phyloP scores from a whole-genome alignment of 2,888 invertebrate genomes.

The Lycia hirtaria region DNA sequence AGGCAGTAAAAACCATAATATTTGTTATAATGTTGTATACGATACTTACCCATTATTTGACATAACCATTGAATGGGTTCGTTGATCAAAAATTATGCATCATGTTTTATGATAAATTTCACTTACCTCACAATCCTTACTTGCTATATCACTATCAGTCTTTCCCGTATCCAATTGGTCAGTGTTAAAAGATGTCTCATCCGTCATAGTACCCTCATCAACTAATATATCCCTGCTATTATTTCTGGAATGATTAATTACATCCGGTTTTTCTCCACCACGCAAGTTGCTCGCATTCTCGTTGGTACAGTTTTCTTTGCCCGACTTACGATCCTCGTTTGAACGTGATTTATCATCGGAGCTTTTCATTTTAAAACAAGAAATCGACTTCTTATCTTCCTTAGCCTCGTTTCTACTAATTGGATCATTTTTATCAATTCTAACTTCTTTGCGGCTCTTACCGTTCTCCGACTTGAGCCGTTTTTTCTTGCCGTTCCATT shows the following conservation, averaged over 20 bases:
- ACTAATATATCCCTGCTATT: constrained; percentile 66
- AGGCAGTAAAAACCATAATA: too few species aligned
- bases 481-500: constrained; percentile 81
- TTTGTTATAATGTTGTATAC: too few species aligned
- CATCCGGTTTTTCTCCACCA: constrained; percentile 68
- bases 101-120: not conserved
- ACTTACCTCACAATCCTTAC: constrained; percentile 69
- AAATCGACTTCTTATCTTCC: constrained; percentile 76
- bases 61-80: not conserved
- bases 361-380: constrained; percentile 81
- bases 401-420: constrained; percentile 70
- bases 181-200: constrained; percentile 56
- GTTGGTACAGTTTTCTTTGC: constrained; percentile 75
- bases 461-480: constrained; percentile 67
- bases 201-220: constrained; percentile 70
- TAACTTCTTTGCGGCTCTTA: constrained; percentile 57
- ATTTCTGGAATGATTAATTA: constrained; percentile 74
- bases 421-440: constrained; percentile 66
- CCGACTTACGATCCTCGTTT: constrained; percentile 69
- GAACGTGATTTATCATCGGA: constrained; percentile 73
- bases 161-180: constrained; percentile 67
- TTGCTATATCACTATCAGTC: constrained; percentile 70
- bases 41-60: not conserved
- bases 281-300: constrained; percentile 77
- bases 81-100: not conserved